phyloP scores from a whole-genome alignment of 2,888 invertebrate genomes.

The Tuberolachnus salignus region DNA sequence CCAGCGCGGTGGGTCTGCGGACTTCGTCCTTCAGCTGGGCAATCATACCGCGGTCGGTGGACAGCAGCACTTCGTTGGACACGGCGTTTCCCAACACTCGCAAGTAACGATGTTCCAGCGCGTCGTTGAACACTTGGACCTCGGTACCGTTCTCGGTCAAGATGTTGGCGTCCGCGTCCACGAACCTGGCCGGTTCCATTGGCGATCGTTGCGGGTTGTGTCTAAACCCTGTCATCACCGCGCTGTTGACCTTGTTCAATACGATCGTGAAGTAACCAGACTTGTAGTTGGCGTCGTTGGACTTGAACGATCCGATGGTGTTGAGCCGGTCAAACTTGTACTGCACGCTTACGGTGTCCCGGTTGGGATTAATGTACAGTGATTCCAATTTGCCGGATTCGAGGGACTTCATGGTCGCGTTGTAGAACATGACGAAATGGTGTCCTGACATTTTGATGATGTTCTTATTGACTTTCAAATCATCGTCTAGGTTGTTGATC shows the following conservation, averaged over 20 bases:
- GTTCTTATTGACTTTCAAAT: background rate
- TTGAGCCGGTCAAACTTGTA: constrained; percentile 12
- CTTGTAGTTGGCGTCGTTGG: background rate
- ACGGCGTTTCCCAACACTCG: constrained; percentile 10
- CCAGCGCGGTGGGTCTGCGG: background rate
- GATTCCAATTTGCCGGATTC: constrained; percentile 10
- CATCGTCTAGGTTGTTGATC: background rate
- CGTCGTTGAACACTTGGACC: constrained; percentile 4
- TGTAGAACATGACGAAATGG: constrained; percentile 24
- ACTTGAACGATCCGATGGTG: constrained; percentile 15
- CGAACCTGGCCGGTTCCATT: background rate
- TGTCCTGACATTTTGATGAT: constrained; percentile 7
- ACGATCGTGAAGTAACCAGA: background rate
- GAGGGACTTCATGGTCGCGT: constrained; percentile 1
- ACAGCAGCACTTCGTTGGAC: background rate
- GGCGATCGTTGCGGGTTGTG: background rate
- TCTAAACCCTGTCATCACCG: background rate
- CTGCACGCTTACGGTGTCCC: background rate
- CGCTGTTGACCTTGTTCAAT: constrained; percentile 8
- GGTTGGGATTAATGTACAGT: background rate
- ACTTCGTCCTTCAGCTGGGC: constrained; percentile 21
- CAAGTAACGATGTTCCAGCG: constrained; percentile 10
- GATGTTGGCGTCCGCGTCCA: constrained; percentile 6
- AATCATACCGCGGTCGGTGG: background rate
- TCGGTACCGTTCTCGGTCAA: constrained; percentile 18